Evolutionary conservation across 2,113 vertebrate genomes (phyloP).

Genomic region (Herpetotheres cachinnans): DNA sequence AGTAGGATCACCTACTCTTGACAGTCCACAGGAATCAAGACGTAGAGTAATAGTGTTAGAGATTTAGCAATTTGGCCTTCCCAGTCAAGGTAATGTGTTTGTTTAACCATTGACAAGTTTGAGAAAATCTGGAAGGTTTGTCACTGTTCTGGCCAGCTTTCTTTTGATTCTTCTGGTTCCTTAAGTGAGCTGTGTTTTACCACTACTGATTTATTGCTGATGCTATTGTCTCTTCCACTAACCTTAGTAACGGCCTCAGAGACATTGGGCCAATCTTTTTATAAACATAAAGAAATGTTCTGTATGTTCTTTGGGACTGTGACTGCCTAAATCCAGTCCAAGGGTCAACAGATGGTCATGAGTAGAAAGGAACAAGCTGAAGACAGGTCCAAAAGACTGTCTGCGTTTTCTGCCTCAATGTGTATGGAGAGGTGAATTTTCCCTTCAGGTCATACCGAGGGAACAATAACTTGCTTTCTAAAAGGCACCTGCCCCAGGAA

Average conservation of each 20-base stretch:
- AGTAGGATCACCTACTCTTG: not conserved
- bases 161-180: not conserved
- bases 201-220: not conserved
- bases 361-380: not conserved
- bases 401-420: not conserved
- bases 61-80: not conserved
- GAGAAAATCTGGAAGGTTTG: not conserved
- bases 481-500: not conserved
- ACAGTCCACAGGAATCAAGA: not conserved
- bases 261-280: not conserved
- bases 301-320: not conserved
- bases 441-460: not conserved
- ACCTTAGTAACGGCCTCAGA: not conserved
- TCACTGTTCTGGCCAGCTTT: not conserved
- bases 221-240: not conserved
- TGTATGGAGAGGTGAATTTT: not conserved
- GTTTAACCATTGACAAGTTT: not conserved
- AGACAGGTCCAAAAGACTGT: not conserved
- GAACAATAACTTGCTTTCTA: not conserved
- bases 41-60: not conserved
- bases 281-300: not conserved
- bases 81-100: not conserved
- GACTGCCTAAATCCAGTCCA: not conserved
- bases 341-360: not conserved
- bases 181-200: not conserved